Evolutionary conservation across 1,140 invertebrate genomes (phyloP).

Genomic region (Macrostomum lignano): DNA sequence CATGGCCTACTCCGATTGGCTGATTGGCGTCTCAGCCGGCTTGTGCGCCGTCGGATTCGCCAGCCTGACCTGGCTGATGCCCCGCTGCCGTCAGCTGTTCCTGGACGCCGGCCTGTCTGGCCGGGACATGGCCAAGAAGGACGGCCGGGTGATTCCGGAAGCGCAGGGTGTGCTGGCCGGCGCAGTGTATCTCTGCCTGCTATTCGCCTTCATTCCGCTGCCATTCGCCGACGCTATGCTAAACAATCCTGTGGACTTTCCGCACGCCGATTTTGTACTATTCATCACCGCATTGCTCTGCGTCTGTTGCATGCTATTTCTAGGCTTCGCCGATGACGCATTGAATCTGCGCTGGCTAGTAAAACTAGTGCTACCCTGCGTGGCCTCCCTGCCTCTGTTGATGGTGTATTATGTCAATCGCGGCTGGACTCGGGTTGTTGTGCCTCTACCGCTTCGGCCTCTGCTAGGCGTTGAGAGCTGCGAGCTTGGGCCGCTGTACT

Average conservation of each 20-base stretch:
- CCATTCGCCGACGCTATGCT: no score
- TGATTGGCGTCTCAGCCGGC: no score
- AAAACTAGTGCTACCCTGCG: slow-evolving; percentile 73
- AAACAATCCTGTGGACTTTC: no score
- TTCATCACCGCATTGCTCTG: slow-evolving; percentile 64
- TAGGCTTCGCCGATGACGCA: slow-evolving; percentile 95
- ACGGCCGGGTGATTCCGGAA: no score
- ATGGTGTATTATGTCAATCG: slow-evolving; percentile 94
- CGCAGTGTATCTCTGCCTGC: slow-evolving; percentile 62
- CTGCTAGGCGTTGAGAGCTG: slow-evolving; percentile 6
- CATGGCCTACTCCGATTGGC: no score
- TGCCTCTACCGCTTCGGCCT: slow-evolving; percentile 55
- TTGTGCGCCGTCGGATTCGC: no score
- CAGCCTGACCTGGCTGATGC: no score
- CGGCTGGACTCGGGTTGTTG: slow-evolving; percentile 65
- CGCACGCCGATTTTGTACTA: no score
- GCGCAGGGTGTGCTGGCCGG: slow-evolving; percentile 76
- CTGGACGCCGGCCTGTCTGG: no score
- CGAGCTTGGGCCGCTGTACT: slow-evolving; percentile 56
- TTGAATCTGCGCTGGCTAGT: slow-evolving; percentile 76
- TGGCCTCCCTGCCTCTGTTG: slow-evolving; percentile 71
- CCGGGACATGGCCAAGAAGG: no score
- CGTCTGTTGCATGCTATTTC: slow-evolving; percentile 83
- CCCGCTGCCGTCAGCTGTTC: no score
- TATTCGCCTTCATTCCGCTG: slow-evolving; percentile 84